Base-by-base conservation (phyloP, 2,888 invertebrate species). In the Torymus aiolomorphi region DNA sequence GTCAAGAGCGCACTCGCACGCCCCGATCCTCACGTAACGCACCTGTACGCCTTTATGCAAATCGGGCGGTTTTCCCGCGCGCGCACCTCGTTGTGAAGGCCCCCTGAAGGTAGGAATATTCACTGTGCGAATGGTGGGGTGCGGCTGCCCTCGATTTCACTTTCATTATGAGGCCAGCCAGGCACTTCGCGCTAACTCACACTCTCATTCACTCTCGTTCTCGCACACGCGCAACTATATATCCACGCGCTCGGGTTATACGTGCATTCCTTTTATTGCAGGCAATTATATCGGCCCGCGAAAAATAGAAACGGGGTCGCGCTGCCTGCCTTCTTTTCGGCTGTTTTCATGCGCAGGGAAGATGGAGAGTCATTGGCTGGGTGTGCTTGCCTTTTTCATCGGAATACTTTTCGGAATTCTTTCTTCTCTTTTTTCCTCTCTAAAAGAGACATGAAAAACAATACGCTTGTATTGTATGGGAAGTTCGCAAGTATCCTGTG, bases 91-190 rank as follows among this genome's bases (percentile, higher is more conserved):
- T 67, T 67, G 67, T 67, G 67, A 67, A 67, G 54, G 54, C 20
- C 31, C 56, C 56, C 69, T 56, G 18, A 14, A 16, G 18, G 66
- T 42, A 18, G 52, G 24, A 24, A 24, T 24, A 24, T 24, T 24
- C 24, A 24, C 24, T 24, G 24, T 65, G 69, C 71, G 80, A 66
- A 77, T 80, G 78, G 83, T 82, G 83, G 84, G 84, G 24, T 24
- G 84, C 84, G 83, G 86, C 85, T 87, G 89, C 88, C 88, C 89
- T 88, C 89, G 89, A 89, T 89, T 89, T 89, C 89, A 89, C 89
- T 89, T 89, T 89, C 89, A 88, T 89, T 87, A 86, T 86, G 87
- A 88, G 88, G 87, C 86, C 88, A 85, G 24, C 2, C 20, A 18
- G 42, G 82, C 86, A 86, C 86, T 87, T 87, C 85, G 84, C 57